Evolutionary conservation across 2,888 invertebrate species (phyloP).

Genomic region (Trichopria drosophilae): DNA sequence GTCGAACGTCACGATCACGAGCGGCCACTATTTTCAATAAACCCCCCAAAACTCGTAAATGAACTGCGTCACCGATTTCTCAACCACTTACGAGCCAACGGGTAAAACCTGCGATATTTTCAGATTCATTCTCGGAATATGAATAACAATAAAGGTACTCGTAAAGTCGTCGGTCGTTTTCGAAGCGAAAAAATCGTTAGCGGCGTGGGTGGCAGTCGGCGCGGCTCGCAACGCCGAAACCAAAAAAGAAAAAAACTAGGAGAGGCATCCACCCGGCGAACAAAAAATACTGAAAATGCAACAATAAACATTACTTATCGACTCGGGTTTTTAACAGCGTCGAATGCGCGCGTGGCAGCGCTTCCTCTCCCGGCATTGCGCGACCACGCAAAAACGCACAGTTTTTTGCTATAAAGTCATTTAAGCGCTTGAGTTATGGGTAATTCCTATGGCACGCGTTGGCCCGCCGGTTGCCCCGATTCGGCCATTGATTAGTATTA

Average conservation of each 20-base stretch:
- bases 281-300: constrained; percentile 49
- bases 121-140: no score
- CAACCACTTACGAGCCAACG: no score
- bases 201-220: constrained; percentile 5
- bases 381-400: constrained; percentile 50
- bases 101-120: no score
- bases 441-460: constrained; percentile 52
- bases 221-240: not conserved
- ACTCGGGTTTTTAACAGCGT: constrained; percentile 54
- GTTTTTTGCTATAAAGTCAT: constrained; percentile 58
- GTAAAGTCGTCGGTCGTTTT: no score
- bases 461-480: no score
- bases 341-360: constrained; percentile 35
- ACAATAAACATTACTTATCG: constrained; percentile 60
- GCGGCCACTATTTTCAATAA: no score
- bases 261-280: not conserved
- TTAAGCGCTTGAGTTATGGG: constrained; percentile 58
- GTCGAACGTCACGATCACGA: no score
- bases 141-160: no score
- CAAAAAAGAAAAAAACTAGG: not conserved
- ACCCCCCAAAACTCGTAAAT: no score
- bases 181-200: no score
- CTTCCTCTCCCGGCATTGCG: constrained; percentile 29
- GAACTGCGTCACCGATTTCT: no score
- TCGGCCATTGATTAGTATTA: constrained; percentile 59